phyloP scores from a whole-genome alignment of 2,113 vertebrate genomes.

The Xiphophorus maculatus region DNA sequence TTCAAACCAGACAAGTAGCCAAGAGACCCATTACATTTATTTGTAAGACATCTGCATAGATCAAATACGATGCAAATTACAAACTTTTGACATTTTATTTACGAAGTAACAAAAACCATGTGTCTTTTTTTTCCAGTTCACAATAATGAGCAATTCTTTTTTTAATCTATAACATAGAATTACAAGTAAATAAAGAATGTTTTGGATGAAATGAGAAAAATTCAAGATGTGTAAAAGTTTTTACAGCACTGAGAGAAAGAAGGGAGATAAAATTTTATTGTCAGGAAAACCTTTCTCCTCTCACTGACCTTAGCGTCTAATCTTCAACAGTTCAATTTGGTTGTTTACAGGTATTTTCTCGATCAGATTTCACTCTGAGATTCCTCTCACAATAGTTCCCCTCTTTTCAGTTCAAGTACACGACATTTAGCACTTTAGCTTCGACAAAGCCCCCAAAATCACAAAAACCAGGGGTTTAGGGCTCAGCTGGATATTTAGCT shows the following conservation, averaged over 20 bases:
- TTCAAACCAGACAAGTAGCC: no score
- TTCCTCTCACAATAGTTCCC: constrained; percentile 4
- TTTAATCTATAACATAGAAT: neutral
- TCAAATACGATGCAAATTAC: no score
- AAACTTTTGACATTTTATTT: neutral
- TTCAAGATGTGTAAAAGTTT: neutral
- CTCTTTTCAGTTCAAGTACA: constrained; percentile 40
- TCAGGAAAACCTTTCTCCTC: neutral
- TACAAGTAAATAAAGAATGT: neutral
- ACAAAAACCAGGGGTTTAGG: constrained; percentile 40
- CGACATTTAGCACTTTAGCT: constrained; percentile 46
- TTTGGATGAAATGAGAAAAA: neutral
- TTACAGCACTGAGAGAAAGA: neutral
- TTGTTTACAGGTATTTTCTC: constrained; percentile 10
- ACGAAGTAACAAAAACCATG: no score
- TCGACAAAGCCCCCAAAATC: constrained; percentile 26
- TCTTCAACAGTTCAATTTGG: constrained; percentile 17
- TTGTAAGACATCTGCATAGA: no score
- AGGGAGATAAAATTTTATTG: neutral
- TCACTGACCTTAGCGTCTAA: neutral
- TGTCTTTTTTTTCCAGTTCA: neutral
- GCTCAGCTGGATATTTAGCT: constrained; percentile 42
- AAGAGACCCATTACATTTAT: no score
- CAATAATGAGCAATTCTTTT: neutral
- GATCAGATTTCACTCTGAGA: constrained; percentile 7